Evolutionary conservation across 1,140 invertebrate genomes (phyloP).

Genomic region (Polypedilum vanderplanki): DNA sequence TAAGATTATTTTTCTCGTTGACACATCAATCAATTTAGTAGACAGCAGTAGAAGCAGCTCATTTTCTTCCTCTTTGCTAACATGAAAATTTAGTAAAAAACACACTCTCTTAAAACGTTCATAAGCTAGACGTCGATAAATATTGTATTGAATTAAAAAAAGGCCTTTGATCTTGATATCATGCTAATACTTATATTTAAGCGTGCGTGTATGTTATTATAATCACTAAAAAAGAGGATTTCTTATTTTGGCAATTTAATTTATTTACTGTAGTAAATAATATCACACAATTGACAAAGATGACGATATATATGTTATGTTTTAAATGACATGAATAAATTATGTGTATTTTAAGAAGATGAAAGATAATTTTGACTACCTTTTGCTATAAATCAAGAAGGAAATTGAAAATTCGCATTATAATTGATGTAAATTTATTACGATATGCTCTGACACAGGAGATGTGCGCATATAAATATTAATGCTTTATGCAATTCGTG

Average conservation of each 20-base stretch:
- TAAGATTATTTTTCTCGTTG: conserved; percentile 14
- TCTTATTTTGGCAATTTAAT: neutral
- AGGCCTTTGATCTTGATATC: too few species aligned
- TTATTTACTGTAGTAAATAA: conserved; percentile 8
- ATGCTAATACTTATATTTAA: too few species aligned
- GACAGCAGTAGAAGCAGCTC: too few species aligned
- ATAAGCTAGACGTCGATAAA: too few species aligned
- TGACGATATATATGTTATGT: neutral
- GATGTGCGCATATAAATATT: neutral
- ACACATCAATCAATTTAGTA: conserved; percentile 24
- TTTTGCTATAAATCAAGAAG: conserved; percentile 7
- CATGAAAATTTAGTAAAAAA: too few species aligned
- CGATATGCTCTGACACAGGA: neutral
- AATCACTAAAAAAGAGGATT: too few species aligned
- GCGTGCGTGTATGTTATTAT: too few species aligned
- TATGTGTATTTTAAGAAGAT: neutral
- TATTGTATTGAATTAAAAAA: too few species aligned
- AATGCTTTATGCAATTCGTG: neutral
- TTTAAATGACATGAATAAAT: neutral
- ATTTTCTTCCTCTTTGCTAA: too few species aligned
- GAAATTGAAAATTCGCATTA: neutral
- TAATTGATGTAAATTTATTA: conserved; percentile 20
- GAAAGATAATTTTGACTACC: conserved; percentile 4
- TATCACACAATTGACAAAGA: neutral
- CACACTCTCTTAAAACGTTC: too few species aligned